Evolutionary conservation across 2,888 invertebrate species (phyloP).

Genomic region (Philonicus albiceps): DNA sequence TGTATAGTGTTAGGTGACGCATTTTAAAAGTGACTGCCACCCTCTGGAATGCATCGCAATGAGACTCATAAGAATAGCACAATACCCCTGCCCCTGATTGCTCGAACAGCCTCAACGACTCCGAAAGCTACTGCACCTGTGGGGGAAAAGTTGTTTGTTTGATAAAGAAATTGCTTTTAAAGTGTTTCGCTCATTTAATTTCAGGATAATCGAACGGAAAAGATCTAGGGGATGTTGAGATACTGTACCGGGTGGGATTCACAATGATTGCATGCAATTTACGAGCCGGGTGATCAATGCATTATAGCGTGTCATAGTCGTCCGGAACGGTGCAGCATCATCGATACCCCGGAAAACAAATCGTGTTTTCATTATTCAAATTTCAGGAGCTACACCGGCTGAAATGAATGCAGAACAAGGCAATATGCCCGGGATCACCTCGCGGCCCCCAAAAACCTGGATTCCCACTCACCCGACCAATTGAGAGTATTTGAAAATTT

Average conservation of each 20-base stretch:
- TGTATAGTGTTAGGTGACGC: background rate
- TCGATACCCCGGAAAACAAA: background rate
- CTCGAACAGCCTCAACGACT: background rate
- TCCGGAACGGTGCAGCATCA: background rate
- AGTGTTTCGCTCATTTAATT: background rate
- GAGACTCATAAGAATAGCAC: background rate
- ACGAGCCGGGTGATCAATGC: background rate
- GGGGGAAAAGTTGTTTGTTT: background rate
- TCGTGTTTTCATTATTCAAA: background rate
- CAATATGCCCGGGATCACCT: background rate
- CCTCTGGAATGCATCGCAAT: background rate
- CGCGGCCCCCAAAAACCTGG: background rate
- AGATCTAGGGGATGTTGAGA: background rate
- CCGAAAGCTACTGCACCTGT: background rate
- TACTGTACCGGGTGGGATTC: background rate
- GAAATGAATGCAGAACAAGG: background rate
- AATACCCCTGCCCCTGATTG: background rate
- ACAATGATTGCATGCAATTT: background rate
- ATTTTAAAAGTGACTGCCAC: background rate
- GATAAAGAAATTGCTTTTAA: background rate
- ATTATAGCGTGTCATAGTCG: background rate
- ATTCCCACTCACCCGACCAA: background rate
- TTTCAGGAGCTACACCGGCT: background rate
- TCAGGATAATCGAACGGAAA: background rate
- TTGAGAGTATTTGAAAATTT: constrained; percentile 14